phyloP scores from a whole-genome alignment of 2,888 invertebrate species.

The Lucinisca nassula region DNA sequence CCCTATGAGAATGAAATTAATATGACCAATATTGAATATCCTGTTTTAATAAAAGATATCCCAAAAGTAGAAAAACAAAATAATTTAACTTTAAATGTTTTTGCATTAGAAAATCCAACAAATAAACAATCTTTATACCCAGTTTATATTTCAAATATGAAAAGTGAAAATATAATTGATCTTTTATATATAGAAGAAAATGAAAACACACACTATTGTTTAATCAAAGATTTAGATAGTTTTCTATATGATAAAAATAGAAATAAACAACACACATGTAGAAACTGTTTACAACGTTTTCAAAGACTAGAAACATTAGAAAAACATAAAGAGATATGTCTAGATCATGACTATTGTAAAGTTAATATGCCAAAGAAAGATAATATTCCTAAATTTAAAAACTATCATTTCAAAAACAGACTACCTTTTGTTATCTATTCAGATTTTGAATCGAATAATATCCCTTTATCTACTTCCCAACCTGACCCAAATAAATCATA shows the following conservation, averaged over 20 bases:
- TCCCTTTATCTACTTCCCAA: not conserved
- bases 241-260: conserved; percentile 2
- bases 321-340: conserved; percentile 14
- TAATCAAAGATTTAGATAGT: conserved; percentile 17
- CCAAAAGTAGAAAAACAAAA: too few relatives aligned
- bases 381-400: too few relatives aligned
- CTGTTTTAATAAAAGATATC: too few relatives aligned
- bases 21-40: too few relatives aligned
- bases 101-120: too few relatives aligned
- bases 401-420: too few relatives aligned
- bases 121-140: too few relatives aligned
- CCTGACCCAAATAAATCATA: conserved; percentile 15
- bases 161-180: too few relatives aligned
- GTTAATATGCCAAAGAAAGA: too few relatives aligned
- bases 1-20: too few relatives aligned
- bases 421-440: conserved; percentile 9
- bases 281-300: conserved; percentile 21
- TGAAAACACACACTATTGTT: conserved; percentile 37
- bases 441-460: conserved; percentile 14
- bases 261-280: not conserved
- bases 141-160: too few relatives aligned
- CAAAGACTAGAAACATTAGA: conserved; percentile 2
- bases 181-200: conserved; percentile 2
- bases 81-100: too few relatives aligned
- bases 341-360: not conserved